Evolutionary conservation across 2,797 vertebrate species (phyloP).

Genomic region (Chanos chanos): DNA sequence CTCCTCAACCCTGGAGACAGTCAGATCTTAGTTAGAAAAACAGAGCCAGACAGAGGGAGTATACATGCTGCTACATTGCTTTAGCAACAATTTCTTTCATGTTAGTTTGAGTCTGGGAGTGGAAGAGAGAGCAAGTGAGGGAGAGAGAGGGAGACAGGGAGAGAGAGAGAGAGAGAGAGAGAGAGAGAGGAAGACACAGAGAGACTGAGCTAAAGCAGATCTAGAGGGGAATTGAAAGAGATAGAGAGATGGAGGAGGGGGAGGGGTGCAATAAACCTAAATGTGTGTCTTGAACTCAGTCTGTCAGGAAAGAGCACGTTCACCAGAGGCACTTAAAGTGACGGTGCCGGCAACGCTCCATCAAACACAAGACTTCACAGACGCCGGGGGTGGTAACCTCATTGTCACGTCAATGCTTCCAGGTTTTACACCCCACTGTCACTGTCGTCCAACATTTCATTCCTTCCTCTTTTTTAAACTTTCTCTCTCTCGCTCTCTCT

Average conservation of each 20-base stretch:
- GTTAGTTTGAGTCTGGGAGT: no score
- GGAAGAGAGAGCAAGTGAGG: no score
- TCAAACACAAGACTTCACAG: slow-evolving; percentile 1
- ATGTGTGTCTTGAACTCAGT: no score
- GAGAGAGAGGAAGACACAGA: slow-evolving; percentile 32
- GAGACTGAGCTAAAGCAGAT: neutral
- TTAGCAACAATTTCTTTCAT: no score
- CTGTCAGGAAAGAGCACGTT: no score
- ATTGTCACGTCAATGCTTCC: slow-evolving; percentile 21
- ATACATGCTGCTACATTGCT: no score
- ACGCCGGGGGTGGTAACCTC: neutral
- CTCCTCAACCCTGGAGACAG: no score
- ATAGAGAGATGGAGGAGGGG: slow-evolving; percentile 2
- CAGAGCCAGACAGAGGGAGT: no score
- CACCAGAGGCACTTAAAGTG: no score
- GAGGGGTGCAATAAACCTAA: neutral
- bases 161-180: slow-evolving; percentile 2
- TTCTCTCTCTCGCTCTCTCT: slow-evolving; percentile 11
- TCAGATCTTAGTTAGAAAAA: no score
- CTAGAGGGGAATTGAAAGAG: neutral
- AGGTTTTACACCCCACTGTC: slow-evolving; percentile 22
- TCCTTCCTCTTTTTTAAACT: neutral
- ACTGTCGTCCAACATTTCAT: neutral
- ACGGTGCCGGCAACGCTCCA: neutral
- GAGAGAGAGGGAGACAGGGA: neutral